Base-by-base conservation (phyloP, 2,113 vertebrate species). In the Bubo scandiacus region DNA sequence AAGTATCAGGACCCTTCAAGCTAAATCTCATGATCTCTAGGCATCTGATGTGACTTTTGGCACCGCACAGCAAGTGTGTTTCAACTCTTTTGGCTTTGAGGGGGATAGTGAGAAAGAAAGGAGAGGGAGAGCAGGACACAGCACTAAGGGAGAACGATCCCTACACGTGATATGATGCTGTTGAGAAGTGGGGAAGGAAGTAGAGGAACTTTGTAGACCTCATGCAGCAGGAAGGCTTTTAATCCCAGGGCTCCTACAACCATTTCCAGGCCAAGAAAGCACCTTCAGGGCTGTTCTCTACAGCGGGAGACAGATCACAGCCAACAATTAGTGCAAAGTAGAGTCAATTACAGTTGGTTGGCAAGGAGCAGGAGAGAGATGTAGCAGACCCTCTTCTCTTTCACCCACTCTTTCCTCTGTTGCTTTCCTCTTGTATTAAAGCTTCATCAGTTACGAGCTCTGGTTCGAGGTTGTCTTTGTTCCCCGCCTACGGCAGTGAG, bases 31-130 rank as follows among this genome's bases (percentile, higher is more conserved):
- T 14, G n/a, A 10, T 7, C 77, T 65, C 8, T 27, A 29, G 63
- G 65, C 11, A 10, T 9, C 61, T 12, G 32, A 2, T 0, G 0
- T 3, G 77, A 17, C 32, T 32, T 86, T 32, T 11, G 55, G 59
- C 73, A 65, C 20, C 43, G 70, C 66, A 40, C n/a, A 45, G 32
- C 40, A 27, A 20, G 16, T 20, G 38, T 30, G 42, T 17, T 66
- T 11, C 1, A 8, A 36, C 1, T 5, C 32, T 63, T 67, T n/a
- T 38, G 54, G 3, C 47, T 77, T 27, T 34, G 55, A 30, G 43
- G 17, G 23, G 30, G 70, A 22, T 2, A 11, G 23, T 5, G 51
- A 43, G 84, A 42, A 45, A 45, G 23, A 29, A 34, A 49, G 38
- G 51, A 40, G 26, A 40, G 74, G 55, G 66, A 67, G 15, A 51